phyloP scores from a whole-genome alignment of 2,888 invertebrate genomes.

The Hymenopus coronatus region DNA sequence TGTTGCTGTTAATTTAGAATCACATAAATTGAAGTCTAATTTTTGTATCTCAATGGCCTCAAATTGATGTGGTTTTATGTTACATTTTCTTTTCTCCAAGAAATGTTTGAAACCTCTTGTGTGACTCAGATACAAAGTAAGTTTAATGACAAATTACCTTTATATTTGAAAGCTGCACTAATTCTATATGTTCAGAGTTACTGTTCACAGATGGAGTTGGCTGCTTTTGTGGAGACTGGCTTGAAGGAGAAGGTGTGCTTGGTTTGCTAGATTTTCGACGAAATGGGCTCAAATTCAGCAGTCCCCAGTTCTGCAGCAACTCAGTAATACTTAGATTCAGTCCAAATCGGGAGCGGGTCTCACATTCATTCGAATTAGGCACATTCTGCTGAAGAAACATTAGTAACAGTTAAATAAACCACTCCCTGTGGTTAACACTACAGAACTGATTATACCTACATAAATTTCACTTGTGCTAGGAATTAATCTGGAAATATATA shows the following conservation, averaged over 20 bases:
- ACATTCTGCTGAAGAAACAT: neutral
- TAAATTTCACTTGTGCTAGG: no score
- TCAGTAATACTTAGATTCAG: constrained; percentile 1
- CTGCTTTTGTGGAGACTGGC: constrained; percentile 10
- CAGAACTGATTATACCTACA: no score
- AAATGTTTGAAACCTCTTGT: neutral
- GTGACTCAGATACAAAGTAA: neutral
- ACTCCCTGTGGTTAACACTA: neutral
- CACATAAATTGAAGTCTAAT: neutral
- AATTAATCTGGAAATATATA: no score
- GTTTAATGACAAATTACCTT: neutral
- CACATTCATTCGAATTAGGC: neutral
- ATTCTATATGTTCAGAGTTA: neutral
- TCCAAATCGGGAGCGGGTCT: neutral
- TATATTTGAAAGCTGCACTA: constrained; percentile 6
- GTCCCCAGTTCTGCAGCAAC: neutral
- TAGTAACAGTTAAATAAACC: neutral
- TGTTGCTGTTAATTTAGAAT: neutral
- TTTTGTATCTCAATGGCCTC: neutral
- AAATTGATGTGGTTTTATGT: neutral
- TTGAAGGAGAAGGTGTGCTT: neutral
- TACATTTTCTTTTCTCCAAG: no score
- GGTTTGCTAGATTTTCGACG: constrained; percentile 9
- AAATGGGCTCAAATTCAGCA: constrained; percentile 15
- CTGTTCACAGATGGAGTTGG: neutral